phyloP scores from a whole-genome alignment of 2,888 invertebrate species.

The Thereva nobilitata region DNA sequence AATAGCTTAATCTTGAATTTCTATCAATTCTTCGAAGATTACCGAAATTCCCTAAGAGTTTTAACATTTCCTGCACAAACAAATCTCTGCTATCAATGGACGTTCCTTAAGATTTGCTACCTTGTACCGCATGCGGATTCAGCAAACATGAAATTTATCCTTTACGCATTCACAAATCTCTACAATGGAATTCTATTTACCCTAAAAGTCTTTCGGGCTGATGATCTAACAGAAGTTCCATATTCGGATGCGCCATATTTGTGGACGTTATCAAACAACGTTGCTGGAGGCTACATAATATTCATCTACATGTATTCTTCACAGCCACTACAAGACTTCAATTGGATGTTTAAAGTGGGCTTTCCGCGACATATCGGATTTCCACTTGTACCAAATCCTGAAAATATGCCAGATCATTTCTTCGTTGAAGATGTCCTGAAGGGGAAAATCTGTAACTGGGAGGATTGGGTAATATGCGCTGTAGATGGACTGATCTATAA shows the following conservation, averaged over 20 bases:
- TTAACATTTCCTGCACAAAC: neutral
- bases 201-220: constrained; percentile 4
- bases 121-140: constrained; percentile 22
- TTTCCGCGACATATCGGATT: constrained; percentile 10
- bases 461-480: no score
- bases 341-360: constrained; percentile 24
- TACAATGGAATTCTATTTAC: no score
- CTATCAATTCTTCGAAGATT: constrained; percentile 29
- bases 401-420: constrained; percentile 5
- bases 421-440: constrained; percentile 1
- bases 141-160: neutral
- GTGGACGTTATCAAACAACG: constrained; percentile 1
- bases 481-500: no score
- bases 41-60: constrained; percentile 1
- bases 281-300: constrained; percentile 20
- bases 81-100: neutral
- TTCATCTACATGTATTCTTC: constrained; percentile 18
- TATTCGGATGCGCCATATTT: neutral
- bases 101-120: constrained; percentile 19
- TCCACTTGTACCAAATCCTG: constrained; percentile 18
- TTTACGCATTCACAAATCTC: neutral
- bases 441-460: neutral
- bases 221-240: constrained; percentile 5
- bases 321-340: neutral
- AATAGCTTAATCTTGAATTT: constrained; percentile 2